These are phyloP conservation scores for Temnothorax curvispinosus DNA, from an alignment of 1,140 invertebrate genomes.

Conservation along the genomic window DNA sequence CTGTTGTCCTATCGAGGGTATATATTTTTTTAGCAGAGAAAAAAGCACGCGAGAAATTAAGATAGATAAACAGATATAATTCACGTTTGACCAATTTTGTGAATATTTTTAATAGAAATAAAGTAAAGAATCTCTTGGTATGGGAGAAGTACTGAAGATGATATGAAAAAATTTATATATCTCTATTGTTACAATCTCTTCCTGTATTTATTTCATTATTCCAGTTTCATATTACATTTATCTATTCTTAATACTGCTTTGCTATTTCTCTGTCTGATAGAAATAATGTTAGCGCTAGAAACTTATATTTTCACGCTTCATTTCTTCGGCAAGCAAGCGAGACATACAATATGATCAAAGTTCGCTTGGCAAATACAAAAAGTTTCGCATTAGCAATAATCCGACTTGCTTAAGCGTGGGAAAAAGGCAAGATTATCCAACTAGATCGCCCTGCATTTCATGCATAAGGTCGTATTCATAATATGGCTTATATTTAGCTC, in stretches of 20 bases:
- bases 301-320: background rate
- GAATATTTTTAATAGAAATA: background rate
- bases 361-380: slow-evolving; percentile 8
- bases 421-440: slow-evolving; percentile 16
- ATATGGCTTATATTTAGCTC: slow-evolving; percentile 6
- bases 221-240: background rate
- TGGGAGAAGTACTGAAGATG: background rate
- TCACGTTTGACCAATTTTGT: background rate
- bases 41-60: background rate
- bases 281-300: background rate
- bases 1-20: background rate
- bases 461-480: slow-evolving; percentile 20
- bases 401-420: slow-evolving; percentile 16
- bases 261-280: too few species aligned
- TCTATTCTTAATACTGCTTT: background rate
- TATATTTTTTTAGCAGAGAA: background rate
- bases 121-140: background rate
- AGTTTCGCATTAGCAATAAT: slow-evolving; percentile 27
- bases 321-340: background rate
- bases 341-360: background rate
- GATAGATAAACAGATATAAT: background rate
- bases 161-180: background rate
- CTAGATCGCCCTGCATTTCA: background rate
- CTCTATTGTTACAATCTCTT: background rate
- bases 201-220: background rate